Evolutionary conservation across 2,797 vertebrate genomes (phyloP), one percentile per base, ranked within the genome.

Genomic region (Nasua narica): DNA sequence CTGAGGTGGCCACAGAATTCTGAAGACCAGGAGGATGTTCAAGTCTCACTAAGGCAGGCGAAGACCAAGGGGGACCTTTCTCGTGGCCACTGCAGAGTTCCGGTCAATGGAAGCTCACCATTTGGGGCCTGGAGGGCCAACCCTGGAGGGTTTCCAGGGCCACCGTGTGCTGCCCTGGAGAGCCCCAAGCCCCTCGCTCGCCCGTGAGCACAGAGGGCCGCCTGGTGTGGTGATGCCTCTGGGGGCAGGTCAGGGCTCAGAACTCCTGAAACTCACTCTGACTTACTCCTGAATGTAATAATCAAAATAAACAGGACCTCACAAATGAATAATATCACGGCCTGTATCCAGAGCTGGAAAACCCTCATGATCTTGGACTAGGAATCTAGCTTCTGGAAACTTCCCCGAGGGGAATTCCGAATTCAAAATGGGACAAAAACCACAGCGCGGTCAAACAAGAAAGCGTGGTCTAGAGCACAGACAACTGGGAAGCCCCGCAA

Each of bases 131-230:
- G 25, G 32, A 84, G 40, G 23, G 32, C 40, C 48, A 67, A 13
- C 35, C 19, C 13, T 12, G 19, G 56, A 43, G 23, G 54, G 54
- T 27, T 18, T 60, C 65, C 56, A 82, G 48, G 62, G 54, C 21
- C 19, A 37, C 62, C 0, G 2, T 50, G 40, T 7, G 50, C 62
- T 29, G 58, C 27, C 56, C 1, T 1, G 6, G 6, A 35, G 48
- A 2, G 7, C 35, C 15, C 14, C 32, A 1, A 4, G 40, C 11
- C 37, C 29, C 15, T 43, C 5, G 15, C 37, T 60, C 52, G 5
- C n/a, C 27, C 58, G 52, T 48, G 35, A 62, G 32, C 3, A 27
- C 5, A 1, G 4, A 8, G 5, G 10, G 14, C 2, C 0, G 0
- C 16, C n/a, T 37, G 13, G 54, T 50, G 16, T 32, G 15, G 32